Conservation (phyloP, 2,888 invertebrate species). For the Imbricaverruca yamaguchii region DNA sequence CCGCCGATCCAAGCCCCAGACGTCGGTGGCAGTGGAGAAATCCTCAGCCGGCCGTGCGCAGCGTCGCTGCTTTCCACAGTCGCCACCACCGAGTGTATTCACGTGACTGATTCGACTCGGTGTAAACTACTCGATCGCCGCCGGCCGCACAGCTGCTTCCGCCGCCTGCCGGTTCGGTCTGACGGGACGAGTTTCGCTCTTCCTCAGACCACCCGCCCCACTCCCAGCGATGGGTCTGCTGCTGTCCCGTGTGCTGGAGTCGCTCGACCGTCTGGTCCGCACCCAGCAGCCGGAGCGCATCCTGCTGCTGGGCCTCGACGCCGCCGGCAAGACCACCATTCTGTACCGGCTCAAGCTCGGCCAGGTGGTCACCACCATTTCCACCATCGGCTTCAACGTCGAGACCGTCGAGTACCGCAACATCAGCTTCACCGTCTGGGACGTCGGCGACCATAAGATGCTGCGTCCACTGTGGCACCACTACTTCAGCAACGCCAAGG, state of each 20-base stretch:
- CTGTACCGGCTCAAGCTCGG: constrained; percentile 14
- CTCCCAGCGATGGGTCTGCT: neutral
- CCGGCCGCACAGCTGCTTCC: neutral
- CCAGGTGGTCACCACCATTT: constrained; percentile 13
- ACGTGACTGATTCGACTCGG: neutral
- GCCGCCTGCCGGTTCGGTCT: neutral
- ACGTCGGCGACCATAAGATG: neutral
- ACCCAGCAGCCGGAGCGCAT: neutral
- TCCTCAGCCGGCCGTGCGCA: too few species aligned
- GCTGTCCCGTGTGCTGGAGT: neutral
- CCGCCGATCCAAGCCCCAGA: too few species aligned
- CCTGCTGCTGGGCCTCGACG: constrained; percentile 12
- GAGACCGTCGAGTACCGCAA: constrained; percentile 14
- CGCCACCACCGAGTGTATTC: too few species aligned
- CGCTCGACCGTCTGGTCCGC: neutral
- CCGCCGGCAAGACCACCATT: constrained; percentile 14
- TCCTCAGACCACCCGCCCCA: too few species aligned
- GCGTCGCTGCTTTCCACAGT: too few species aligned
- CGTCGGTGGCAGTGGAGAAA: too few species aligned
- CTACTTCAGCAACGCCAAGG: constrained; percentile 6
- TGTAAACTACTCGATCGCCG: neutral
- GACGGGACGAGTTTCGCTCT: too few species aligned
- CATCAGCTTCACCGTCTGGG: constrained; percentile 12
- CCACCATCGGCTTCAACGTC: constrained; percentile 19
- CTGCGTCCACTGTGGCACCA: neutral